Percentiles rank a stretch among this genome's conserved stretches.
These are phyloP conservation scores for Phthorimaea operculella DNA, from an alignment of 1,140 invertebrate species.

Conservation along the genomic window DNA sequence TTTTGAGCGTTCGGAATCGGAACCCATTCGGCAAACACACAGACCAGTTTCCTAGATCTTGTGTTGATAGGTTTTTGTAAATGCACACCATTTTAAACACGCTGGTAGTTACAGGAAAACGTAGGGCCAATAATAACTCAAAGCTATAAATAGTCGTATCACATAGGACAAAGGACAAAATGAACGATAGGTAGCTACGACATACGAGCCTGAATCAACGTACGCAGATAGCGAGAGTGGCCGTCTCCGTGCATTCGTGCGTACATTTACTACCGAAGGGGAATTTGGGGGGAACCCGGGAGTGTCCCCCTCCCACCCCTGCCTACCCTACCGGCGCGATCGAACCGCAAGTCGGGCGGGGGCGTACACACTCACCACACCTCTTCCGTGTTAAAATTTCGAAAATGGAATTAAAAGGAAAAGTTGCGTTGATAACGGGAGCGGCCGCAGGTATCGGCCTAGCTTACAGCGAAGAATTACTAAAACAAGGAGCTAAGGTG, in stretches of 20 bases:
- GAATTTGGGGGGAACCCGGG: slow-evolving; percentile 39
- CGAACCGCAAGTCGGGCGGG: slow-evolving; percentile 36
- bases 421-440: slow-evolving; percentile 79
- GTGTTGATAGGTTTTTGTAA: no score
- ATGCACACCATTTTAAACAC: no score
- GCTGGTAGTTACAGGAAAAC: no score
- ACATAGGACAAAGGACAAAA: background rate
- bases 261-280: slow-evolving; percentile 58
- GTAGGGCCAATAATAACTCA: no score
- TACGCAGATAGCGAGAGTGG: slow-evolving; percentile 42
- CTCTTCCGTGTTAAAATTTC: slow-evolving; percentile 4
- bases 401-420: slow-evolving; percentile 74
- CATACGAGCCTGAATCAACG: slow-evolving; percentile 32
- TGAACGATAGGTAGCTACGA: no score
- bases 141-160: no score
- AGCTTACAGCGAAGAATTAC: slow-evolving; percentile 74
- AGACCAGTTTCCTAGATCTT: no score
- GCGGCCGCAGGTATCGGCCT: slow-evolving; percentile 79
- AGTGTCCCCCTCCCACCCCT: slow-evolving; percentile 25
- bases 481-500: slow-evolving; percentile 79
- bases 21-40: no score
- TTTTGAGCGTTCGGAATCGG: no score
- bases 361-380: slow-evolving; percentile 26
- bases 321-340: slow-evolving; percentile 40
- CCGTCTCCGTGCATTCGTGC: slow-evolving; percentile 43